Conservation (phyloP, 2,888 invertebrate species). For the Melipona bicolor region DNA sequence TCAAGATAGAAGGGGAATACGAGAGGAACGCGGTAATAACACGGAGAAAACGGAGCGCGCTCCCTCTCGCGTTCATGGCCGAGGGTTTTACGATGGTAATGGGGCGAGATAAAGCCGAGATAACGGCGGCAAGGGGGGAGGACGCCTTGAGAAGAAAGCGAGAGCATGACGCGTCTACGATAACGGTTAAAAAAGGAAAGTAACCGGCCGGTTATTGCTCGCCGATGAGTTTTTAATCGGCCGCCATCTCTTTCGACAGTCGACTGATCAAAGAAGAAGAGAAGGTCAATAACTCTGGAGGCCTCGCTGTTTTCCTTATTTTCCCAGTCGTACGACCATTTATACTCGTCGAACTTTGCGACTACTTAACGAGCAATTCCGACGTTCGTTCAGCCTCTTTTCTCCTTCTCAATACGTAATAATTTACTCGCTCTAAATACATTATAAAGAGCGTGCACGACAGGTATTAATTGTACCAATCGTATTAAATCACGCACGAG, state of each 20-base stretch:
- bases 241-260: constrained; percentile 61
- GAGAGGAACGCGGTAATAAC: constrained; percentile 50
- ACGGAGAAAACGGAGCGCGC: constrained; percentile 50
- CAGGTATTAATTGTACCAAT: background rate
- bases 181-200: constrained; percentile 51
- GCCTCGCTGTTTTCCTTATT: constrained; percentile 39
- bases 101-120: constrained; percentile 68
- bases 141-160: constrained; percentile 64
- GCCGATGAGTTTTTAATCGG: constrained; percentile 65
- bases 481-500: background rate
- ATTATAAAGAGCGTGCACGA: background rate
- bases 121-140: constrained; percentile 31
- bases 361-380: constrained; percentile 29
- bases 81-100: constrained; percentile 67
- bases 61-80: constrained; percentile 36
- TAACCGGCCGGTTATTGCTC: constrained; percentile 57
- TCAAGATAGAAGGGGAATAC: constrained; percentile 43
- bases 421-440: background rate
- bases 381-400: constrained; percentile 5
- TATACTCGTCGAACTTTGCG: background rate
- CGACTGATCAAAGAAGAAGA: constrained; percentile 59
- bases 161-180: constrained; percentile 59
- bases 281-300: constrained; percentile 8
- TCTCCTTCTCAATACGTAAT: background rate
- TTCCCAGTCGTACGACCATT: background rate